Percentiles rank a stretch among this genome's conserved stretches.
These are phyloP conservation scores for Melanaphis sacchari DNA, from an alignment of 1,140 invertebrate genomes.

Conservation along the genomic window DNA sequence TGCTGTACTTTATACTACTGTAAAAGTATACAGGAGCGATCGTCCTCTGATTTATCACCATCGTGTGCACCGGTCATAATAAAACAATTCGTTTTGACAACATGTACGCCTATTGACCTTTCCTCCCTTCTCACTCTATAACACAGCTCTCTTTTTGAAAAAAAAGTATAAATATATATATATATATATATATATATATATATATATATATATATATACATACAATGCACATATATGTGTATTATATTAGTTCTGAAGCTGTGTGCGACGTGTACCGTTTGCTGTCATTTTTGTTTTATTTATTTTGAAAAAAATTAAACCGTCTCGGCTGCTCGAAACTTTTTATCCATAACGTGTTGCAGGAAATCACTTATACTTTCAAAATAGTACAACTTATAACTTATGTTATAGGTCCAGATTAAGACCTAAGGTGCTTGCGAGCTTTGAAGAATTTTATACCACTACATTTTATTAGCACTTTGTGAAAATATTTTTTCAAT, in stretches of 20 bases:
- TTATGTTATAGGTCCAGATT: neutral
- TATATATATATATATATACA: neutral
- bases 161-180: neutral
- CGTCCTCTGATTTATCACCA: slow-evolving; percentile 43
- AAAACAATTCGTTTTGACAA: slow-evolving; percentile 51
- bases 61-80: slow-evolving; percentile 10
- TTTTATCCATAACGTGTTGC: neutral
- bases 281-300: neutral
- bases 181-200: neutral
- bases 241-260: neutral
- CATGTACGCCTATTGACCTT: slow-evolving; percentile 47
- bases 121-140: neutral
- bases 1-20: neutral
- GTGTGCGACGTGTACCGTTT: slow-evolving; percentile 28
- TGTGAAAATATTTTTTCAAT: neutral
- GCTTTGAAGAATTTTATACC: neutral
- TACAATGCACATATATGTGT: too few relatives aligned
- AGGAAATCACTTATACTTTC: neutral
- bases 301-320: neutral
- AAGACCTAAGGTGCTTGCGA: neutral
- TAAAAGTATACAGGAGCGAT: neutral
- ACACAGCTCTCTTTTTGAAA: neutral
- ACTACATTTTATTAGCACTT: neutral
- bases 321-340: neutral
- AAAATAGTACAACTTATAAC: neutral